Base-by-base conservation (phyloP, 2,888 invertebrate species). In the Hyles lineata region DNA sequence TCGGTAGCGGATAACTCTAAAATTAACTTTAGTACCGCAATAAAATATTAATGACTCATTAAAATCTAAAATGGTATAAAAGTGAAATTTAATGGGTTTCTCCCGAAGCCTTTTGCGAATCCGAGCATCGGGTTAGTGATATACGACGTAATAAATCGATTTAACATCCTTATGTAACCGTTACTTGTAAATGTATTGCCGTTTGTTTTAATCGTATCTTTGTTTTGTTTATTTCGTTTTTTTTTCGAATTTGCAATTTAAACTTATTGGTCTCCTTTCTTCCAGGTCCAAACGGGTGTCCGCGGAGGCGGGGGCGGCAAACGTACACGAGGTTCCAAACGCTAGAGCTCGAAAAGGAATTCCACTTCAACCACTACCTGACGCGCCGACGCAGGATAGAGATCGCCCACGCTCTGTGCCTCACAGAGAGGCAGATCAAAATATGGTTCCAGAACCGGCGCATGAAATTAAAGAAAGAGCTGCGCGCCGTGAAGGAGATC, bases 291-390 rank as follows among this genome's bases (percentile, higher is more conserved):
- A 99, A 99, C 90, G 98, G 98, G 76, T 98, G 98, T 91, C 98
- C 98, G 78, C 96, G 98, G 88, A 97, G 98, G 90, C 96, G 99
- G 87, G 99, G 99, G 76, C 96, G 99, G 83, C 99, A 99, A 95
- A 99, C 99, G 23, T 99, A 99, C 96, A 99, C 99, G 80, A 97
- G 99, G 87, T 99, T 99, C 96, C 99, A 99, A 95, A 99, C 99
- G 32, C 95, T 99, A 94, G 99, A 99, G 92, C 96, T 99, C 93
- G 99, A 99, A 94, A 99, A 99, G 95, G 99, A 99, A 96, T 99
- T 99, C 95, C 98, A 99, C 90, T 99, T 98, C 95, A 99, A 99
- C 95, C 98, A 99, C 90, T 99, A 99, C 94, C 96, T 99, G 92
- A 99, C 99, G 84, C 96, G 99, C 89, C 96, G 99, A 90, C 97